Evolutionary conservation across 2,113 vertebrate species (phyloP).

Genomic region (Dascyllus trimaculatus): DNA sequence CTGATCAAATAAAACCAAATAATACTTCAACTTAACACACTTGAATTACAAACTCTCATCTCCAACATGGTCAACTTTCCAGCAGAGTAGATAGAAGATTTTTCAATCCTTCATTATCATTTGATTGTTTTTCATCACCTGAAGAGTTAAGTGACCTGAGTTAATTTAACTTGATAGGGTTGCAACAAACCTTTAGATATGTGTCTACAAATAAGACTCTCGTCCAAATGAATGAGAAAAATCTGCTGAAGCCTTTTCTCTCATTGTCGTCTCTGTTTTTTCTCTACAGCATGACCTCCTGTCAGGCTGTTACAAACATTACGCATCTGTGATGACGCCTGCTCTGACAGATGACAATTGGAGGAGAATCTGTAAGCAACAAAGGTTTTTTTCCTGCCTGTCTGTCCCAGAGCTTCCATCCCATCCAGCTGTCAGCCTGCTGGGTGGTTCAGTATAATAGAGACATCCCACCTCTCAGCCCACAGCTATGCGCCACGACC

Average conservation of each 20-base stretch:
- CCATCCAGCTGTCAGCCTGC: neutral
- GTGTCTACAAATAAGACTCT: constrained; percentile 20
- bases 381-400: neutral
- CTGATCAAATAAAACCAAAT: no score
- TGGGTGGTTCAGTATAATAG: constrained; percentile 1
- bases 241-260: neutral
- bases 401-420: neutral
- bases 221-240: neutral
- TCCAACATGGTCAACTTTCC: no score
- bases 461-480: constrained; percentile 30
- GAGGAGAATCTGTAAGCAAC: neutral
- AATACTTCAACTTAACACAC: no score
- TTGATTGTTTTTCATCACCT: no score
- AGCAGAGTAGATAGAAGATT: no score
- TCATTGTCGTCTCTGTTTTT: neutral
- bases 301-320: neutral
- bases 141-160: neutral
- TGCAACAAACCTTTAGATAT: neutral
- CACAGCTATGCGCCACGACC: constrained; percentile 11
- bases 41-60: no score
- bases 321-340: constrained; percentile 41
- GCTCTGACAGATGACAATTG: neutral
- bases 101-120: no score
- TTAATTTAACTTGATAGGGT: neutral
- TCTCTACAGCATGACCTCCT: constrained; percentile 8